phyloP scores from a whole-genome alignment of 2,113 vertebrate genomes.

The Pollimyrus isidori region DNA sequence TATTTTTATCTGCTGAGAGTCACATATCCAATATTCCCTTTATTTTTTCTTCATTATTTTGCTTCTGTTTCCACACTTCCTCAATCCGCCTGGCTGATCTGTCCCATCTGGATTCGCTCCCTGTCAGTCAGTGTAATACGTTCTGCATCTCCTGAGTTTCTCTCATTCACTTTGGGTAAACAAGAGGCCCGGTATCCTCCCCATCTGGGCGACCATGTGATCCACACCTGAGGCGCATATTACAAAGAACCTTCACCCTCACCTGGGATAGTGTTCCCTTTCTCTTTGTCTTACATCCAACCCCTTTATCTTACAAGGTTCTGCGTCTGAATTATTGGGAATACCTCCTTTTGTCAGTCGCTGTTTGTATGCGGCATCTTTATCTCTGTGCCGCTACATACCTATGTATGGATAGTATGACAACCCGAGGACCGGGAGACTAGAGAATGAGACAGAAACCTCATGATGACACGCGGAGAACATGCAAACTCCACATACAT shows the following conservation, averaged over 20 bases:
- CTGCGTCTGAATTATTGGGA: background rate
- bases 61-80: slow-evolving; percentile 1
- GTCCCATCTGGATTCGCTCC: background rate
- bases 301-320: background rate
- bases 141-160: background rate
- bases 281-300: background rate
- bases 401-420: background rate
- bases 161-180: background rate
- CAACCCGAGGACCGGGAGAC: background rate
- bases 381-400: background rate
- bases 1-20: background rate
- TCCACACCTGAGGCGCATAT: background rate
- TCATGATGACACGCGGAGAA: background rate
- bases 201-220: background rate
- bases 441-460: background rate
- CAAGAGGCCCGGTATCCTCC: background rate
- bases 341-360: background rate
- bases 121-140: background rate
- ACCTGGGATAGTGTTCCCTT: background rate
- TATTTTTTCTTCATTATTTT: background rate
- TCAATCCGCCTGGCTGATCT: background rate
- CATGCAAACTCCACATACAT: background rate
- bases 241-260: background rate
- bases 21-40: background rate
- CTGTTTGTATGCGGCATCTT: background rate